Base-by-base conservation (phyloP, 1,140 invertebrate genomes). In the Nebria ingens region DNA sequence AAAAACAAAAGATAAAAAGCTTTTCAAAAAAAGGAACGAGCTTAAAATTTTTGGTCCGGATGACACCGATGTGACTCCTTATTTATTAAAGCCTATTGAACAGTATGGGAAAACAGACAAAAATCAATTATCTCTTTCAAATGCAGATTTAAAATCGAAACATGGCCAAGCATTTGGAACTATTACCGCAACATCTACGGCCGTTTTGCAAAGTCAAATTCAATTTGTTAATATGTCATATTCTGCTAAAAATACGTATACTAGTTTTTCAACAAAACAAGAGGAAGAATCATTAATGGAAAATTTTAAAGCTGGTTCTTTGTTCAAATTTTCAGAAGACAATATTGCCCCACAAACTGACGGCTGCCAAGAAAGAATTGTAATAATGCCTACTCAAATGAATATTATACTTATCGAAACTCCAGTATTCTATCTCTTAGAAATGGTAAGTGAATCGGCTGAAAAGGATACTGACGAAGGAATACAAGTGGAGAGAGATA, bases 331-430 rank as follows among this genome's bases (percentile, higher is more conserved):
- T 9, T 9, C 9, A 9, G 40, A 45, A 45, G 40, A 45, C 9
- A 17, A 45, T 4, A 45, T n/a, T 34, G n/a, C n/a, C 25, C n/a
- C n/a, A n/a, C n/a, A 29, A 29, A 17, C 9, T 11, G 15, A 45
- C 6, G 15, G 40, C 3, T 6, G 4, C 3, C 9, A 45, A 45
- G 40, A 17, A 11, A 34, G n/a, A 34, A 6, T n/a, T 34, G 6
- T n/a, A 6, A 45, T 12, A 38, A 51, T 62, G 15, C 75, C 77
- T 6, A 63, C 74, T 19, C 73, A 74, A 58, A 76, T 86, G 38
- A 81, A 74, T 53, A 68, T 87, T 2, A 71, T 72, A 1, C 65
- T 89, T 0, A 76, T 70, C 49, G 85, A 87, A 69, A 86, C 84
- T 0, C 75, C 80, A 25, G 84, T 83, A 0, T 64, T 74, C 20